These are phyloP conservation scores for Ornithorhynchus anatinus DNA, from an alignment of 2,113 vertebrate genomes.

Conservation along the genomic window DNA sequence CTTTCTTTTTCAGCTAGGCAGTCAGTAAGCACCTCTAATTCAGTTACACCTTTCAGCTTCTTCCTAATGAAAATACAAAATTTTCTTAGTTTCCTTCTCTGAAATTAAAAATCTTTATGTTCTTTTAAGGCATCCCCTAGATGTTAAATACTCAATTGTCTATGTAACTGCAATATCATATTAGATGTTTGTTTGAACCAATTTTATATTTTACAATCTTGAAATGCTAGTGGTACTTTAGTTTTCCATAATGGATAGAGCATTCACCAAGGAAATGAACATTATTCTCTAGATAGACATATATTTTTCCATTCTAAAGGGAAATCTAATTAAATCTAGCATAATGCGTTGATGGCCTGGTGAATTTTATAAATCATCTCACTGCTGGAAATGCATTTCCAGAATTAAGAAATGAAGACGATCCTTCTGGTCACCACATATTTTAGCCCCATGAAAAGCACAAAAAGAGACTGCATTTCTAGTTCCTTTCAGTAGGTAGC, in stretches of 20 bases:
- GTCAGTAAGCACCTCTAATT: too few relatives aligned
- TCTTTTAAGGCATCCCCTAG: too few relatives aligned
- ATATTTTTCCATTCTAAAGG: slow-evolving; percentile 36
- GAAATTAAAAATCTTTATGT: too few relatives aligned
- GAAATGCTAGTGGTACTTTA: slow-evolving; percentile 28
- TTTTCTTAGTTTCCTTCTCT: too few relatives aligned
- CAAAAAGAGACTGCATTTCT: neutral
- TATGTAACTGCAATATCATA: too few relatives aligned
- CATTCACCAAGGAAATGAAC: slow-evolving; percentile 2
- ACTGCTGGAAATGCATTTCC: neutral
- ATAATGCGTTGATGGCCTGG: slow-evolving; percentile 38
- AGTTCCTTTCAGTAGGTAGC: neutral
- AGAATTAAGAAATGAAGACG: neutral
- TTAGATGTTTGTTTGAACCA: slow-evolving; percentile 9
- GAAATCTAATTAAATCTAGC: slow-evolving; percentile 55
- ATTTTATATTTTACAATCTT: slow-evolving; percentile 38
- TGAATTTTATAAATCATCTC: slow-evolving; percentile 20
- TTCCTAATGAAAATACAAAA: too few relatives aligned
- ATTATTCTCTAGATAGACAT: slow-evolving; percentile 44
- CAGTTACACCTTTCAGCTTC: too few relatives aligned
- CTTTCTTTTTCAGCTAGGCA: too few relatives aligned
- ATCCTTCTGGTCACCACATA: neutral
- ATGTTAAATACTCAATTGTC: too few relatives aligned
- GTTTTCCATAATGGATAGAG: slow-evolving; percentile 41
- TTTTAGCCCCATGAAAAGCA: neutral